Base-by-base conservation (phyloP, 2,113 vertebrate genomes). In the Elephantulus edwardii region DNA sequence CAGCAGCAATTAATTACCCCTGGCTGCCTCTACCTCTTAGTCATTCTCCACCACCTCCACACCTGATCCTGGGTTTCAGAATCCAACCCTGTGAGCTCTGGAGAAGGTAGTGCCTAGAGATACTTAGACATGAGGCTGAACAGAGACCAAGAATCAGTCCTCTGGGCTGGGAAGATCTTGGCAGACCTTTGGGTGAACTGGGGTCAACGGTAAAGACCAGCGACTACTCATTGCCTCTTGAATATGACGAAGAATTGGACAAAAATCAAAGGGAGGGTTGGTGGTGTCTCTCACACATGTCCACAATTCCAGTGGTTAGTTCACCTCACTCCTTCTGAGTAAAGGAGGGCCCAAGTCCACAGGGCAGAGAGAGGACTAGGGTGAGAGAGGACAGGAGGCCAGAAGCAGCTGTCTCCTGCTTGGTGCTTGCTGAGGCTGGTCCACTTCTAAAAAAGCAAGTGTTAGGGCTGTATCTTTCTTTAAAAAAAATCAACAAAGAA, bases 341-440 rank as follows among this genome's bases (percentile, higher is more conserved):
- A 87, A 38, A 64, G 77, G 56, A 38, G 38, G 54, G 66, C n/a
- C 58, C 13, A 14, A 28, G 62, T 86, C 26, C 76, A 62, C 33
- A 66, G 30, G 48, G 38, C 82, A 80, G 71, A 50, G 72, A 64
- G 44, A 48, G 62, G 66, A 62, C 66, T 56, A 42, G 64, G 50
- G 42, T 40, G 46, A n/a, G n/a, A n/a, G n/a, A n/a, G n/a, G n/a
- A 46, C 1, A 9, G 24, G 52, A 17, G n/a, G 6, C 70, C 48
- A 35, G 58, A 46, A 84, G 46, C 71, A 58, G 28, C 9, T 44
- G 42, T 91, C 42, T 90, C 56, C 81, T 86, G 75, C 66, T 35
- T 40, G 81, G 71, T 26, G 86, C 66, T 86, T 16, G n/a, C n/a
- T 91, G 89, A 91, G 71, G 74, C 79, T 91, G 89, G 86, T 93